Conservation (phyloP, 2,888 invertebrate genomes). For the Tanytarsus gracilentus region DNA sequence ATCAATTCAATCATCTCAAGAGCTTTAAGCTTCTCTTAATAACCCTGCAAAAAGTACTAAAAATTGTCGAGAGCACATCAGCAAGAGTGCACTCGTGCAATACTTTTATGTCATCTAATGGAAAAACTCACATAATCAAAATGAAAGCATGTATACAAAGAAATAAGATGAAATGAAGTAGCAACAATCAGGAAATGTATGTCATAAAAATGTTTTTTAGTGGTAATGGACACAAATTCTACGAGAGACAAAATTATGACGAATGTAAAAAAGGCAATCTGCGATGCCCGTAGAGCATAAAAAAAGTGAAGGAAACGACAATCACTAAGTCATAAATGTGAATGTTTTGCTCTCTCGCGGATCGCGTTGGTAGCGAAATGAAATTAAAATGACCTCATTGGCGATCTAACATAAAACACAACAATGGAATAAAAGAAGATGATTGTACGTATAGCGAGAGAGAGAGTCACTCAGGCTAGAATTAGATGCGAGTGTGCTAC, state of each 20-base stretch:
- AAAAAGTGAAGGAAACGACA: neutral
- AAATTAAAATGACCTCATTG: conserved; percentile 12
- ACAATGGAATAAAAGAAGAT: too few relatives aligned
- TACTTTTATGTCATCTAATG: too few relatives aligned
- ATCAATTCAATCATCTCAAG: too few relatives aligned
- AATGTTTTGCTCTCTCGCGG: neutral
- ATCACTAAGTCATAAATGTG: neutral
- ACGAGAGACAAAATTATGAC: neutral
- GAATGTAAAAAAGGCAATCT: neutral
- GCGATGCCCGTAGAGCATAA: too few relatives aligned
- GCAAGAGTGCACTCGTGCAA: too few relatives aligned
- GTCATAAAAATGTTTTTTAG: neutral
- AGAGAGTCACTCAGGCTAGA: neutral
- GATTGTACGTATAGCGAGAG: neutral
- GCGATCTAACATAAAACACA: neutral
- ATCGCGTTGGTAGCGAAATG: neutral
- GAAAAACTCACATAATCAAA: too few relatives aligned
- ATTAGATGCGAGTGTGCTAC: neutral
- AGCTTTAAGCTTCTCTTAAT: too few relatives aligned
- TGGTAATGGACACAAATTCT: neutral
- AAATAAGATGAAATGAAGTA: too few relatives aligned
- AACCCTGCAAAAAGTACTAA: too few relatives aligned
- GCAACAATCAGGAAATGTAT: too few relatives aligned
- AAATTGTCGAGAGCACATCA: too few relatives aligned
- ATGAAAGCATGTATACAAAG: too few relatives aligned